Conservation (phyloP, 2,888 invertebrate genomes). For the Crematogaster levior region DNA sequence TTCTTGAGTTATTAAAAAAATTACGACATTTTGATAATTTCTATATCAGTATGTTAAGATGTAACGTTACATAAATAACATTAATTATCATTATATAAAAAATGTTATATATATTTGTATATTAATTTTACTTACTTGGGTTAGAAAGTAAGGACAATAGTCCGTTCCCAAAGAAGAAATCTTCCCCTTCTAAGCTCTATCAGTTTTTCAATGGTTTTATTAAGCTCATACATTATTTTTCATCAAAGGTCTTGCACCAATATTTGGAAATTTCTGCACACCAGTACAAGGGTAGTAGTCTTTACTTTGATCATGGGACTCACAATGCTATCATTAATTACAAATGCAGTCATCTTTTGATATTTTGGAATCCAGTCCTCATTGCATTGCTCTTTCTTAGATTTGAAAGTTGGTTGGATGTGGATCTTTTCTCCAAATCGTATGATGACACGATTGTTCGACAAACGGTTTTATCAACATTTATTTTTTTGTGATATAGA, state of each 20-base stretch:
- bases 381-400: conserved; percentile 5
- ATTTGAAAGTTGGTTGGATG: neutral
- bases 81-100: no score
- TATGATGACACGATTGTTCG: neutral
- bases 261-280: conserved; percentile 18
- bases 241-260: conserved; percentile 32
- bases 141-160: conserved; percentile 52
- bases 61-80: neutral
- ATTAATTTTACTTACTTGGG: conserved; percentile 54
- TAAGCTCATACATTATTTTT: conserved; percentile 69
- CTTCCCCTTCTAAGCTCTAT: conserved; percentile 74
- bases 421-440: neutral
- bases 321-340: neutral
- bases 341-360: neutral
- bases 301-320: conserved; percentile 9
- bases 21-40: neutral
- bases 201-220: conserved; percentile 74
- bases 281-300: neutral
- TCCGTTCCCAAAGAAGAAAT: conserved; percentile 76
- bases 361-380: neutral
- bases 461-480: neutral
- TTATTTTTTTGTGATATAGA: neutral
- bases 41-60: neutral
- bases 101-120: no score
- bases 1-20: neutral